A percentile compares a stretch with the other conserved stretches of the same genome.
phyloP scores from a whole-genome alignment of 35 echinoderm and acorn worm genomes.

The Nesometra sesokonis region DNA sequence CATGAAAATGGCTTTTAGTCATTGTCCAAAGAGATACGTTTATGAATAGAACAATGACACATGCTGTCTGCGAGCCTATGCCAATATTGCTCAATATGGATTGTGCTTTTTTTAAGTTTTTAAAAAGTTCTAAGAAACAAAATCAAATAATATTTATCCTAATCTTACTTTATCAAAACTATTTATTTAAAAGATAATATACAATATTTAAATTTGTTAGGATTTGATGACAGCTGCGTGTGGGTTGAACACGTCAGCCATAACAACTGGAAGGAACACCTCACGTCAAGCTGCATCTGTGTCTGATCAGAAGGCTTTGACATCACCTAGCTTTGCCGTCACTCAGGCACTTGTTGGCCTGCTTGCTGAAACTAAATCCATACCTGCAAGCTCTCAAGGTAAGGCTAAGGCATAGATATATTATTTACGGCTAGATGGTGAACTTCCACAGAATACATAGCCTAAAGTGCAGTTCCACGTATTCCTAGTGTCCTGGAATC shows the following conservation, averaged over 20 bases:
- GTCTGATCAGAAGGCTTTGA: slow-evolving; percentile 80
- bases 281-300: slow-evolving; percentile 27
- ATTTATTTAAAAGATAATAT: too few relatives aligned
- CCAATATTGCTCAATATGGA: too few relatives aligned
- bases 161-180: too few relatives aligned
- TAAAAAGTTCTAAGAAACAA: background rate
- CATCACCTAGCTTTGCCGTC: slow-evolving; percentile 90
- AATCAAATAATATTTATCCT: background rate
- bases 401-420: background rate
- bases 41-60: too few relatives aligned
- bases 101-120: background rate
- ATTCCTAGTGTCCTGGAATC: too few relatives aligned
- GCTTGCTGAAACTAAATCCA: slow-evolving; percentile 21
- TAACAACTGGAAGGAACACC: slow-evolving; percentile 39
- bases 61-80: too few relatives aligned
- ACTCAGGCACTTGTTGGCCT: slow-evolving; percentile 74
- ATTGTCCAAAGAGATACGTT: too few relatives aligned
- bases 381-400: background rate
- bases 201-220: slow-evolving; percentile 5
- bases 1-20: too few relatives aligned
- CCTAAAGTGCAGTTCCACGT: too few relatives aligned
- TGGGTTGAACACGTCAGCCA: slow-evolving; percentile 66
- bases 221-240: slow-evolving; percentile 81
- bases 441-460: too few relatives aligned
- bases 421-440: too few relatives aligned